Evolutionary conservation across 2,113 vertebrate genomes (phyloP).

Genomic region (Malurus elegans): DNA sequence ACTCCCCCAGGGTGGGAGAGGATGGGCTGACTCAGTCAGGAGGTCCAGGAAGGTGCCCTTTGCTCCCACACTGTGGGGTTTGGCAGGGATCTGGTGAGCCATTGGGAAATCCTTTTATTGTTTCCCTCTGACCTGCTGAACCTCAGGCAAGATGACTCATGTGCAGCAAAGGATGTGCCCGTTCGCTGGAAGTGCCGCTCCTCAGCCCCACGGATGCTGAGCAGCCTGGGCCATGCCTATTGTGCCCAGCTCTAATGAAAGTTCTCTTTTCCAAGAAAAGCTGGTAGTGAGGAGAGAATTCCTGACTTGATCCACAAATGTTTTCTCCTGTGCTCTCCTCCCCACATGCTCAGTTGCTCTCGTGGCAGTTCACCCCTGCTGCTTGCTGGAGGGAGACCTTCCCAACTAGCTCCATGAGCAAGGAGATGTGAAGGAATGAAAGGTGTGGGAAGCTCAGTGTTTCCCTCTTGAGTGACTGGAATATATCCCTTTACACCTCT

Average conservation of each 20-base stretch:
- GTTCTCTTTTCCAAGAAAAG: background rate
- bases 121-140: conserved; percentile 47
- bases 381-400: background rate
- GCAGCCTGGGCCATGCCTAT: background rate
- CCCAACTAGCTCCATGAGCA: background rate
- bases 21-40: background rate
- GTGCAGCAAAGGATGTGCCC: background rate
- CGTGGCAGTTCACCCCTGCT: background rate
- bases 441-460: background rate
- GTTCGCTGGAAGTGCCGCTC: conserved; percentile 4
- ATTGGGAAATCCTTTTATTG: conserved; percentile 52
- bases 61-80: background rate
- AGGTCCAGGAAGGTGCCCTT: conserved; percentile 1
- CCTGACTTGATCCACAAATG: background rate
- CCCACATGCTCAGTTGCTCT: background rate
- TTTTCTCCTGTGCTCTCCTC: background rate
- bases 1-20: background rate
- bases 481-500: background rate
- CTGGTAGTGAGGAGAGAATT: background rate
- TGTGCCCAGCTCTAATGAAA: background rate
- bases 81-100: conserved; percentile 21
- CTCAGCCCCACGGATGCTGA: background rate
- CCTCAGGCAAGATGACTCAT: conserved; percentile 19
- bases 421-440: background rate
- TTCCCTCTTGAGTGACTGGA: background rate